Evolutionary conservation across 2,797 vertebrate species (phyloP).

Genomic region (Myotis planiceps): DNA sequence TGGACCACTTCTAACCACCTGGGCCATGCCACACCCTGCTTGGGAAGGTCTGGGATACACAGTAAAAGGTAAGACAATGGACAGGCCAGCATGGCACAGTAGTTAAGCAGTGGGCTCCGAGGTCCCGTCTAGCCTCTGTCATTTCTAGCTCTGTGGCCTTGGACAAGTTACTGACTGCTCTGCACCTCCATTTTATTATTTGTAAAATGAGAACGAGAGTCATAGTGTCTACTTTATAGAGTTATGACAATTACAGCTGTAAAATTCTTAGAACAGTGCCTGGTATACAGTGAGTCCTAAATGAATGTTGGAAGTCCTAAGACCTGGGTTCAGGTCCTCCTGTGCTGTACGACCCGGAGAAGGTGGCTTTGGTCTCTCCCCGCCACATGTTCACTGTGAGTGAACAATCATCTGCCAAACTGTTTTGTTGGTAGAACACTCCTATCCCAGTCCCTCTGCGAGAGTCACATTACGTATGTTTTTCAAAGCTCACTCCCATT

Average conservation of each 20-base stretch:
- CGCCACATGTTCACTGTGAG: background rate
- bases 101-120: background rate
- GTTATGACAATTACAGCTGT: background rate
- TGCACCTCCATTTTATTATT: background rate
- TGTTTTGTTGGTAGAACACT: background rate
- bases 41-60: background rate
- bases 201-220: background rate
- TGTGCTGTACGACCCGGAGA: rapidly evolving
- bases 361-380: background rate
- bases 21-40: background rate
- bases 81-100: rapidly evolving
- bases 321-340: background rate
- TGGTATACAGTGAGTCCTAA: background rate
- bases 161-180: background rate
- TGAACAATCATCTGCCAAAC: background rate
- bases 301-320: background rate
- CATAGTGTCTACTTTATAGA: background rate
- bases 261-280: background rate
- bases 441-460: background rate
- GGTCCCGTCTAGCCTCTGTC: background rate
- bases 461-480: rapidly evolving
- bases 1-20: background rate
- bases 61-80: background rate
- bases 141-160: background rate
- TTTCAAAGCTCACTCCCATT: rapidly evolving